These are phyloP conservation scores for Pongo pygmaeus DNA, from an alignment of 2,113 vertebrate species.

Conservation along the genomic window DNA sequence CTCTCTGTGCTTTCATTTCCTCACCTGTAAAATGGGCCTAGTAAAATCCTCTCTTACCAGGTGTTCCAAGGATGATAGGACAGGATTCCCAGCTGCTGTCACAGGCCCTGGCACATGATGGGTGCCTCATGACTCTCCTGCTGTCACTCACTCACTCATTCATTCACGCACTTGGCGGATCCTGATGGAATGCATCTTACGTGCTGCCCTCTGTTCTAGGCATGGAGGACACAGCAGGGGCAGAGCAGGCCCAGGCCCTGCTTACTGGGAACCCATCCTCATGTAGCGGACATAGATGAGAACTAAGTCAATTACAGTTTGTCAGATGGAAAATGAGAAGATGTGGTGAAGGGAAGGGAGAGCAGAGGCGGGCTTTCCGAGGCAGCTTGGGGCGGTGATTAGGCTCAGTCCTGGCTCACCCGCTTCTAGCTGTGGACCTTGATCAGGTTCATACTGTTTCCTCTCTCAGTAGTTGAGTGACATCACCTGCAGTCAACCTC, in stretches of 20 bases:
- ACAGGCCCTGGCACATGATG: neutral
- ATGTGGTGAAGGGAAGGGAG: rapidly evolving
- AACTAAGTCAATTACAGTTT: neutral
- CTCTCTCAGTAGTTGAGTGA: neutral
- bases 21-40: neutral
- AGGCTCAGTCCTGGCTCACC: neutral
- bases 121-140: neutral
- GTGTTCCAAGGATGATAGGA: neutral
- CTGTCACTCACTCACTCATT: neutral
- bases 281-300: neutral
- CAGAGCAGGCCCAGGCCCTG: neutral
- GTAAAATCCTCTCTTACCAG: neutral
- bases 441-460: too few relatives aligned
- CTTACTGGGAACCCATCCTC: neutral
- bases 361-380: rapidly evolving
- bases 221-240: rapidly evolving
- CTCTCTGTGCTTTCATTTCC: neutral
- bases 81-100: neutral
- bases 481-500: neutral
- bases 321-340: neutral
- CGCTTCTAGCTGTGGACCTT: neutral
- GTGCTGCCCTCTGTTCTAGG: neutral
- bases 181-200: neutral
- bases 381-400: rapidly evolving
- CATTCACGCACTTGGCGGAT: neutral